phyloP scores from a whole-genome alignment of 2,888 invertebrate genomes.

The Leptinotarsa juncta region DNA sequence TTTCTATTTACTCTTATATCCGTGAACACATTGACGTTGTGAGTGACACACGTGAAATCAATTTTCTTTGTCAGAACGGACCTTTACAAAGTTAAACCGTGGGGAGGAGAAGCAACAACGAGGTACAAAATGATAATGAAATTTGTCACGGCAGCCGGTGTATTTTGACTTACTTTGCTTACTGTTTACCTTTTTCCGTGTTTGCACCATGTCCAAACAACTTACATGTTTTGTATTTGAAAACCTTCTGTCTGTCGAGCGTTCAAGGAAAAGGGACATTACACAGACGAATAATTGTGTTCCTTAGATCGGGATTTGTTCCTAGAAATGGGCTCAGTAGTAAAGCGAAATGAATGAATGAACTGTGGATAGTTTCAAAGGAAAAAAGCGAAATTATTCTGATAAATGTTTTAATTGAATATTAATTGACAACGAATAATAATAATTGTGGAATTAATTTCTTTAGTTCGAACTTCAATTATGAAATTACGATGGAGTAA shows the following conservation, averaged over 20 bases:
- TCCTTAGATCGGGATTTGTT: constrained; percentile 1
- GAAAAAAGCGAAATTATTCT: background rate
- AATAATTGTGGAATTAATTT: background rate
- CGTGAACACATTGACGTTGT: constrained; percentile 35
- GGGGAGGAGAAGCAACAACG: constrained; percentile 25
- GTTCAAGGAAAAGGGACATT: constrained; percentile 20
- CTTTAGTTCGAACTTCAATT: too few species aligned
- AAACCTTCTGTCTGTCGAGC: constrained; percentile 3
- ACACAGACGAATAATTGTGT: constrained; percentile 13
- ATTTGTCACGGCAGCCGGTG: constrained; percentile 35
- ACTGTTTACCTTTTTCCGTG: constrained; percentile 18
- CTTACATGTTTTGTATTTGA: constrained; percentile 26
- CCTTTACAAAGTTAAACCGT: constrained; percentile 29
- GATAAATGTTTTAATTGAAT: too few species aligned
- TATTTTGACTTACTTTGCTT: constrained; percentile 31
- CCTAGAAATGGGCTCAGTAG: constrained; percentile 7
- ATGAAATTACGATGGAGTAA: too few species aligned
- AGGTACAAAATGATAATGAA: constrained; percentile 33
- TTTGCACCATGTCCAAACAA: constrained; percentile 26
- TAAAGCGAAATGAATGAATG: background rate
- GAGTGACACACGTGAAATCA: constrained; percentile 48
- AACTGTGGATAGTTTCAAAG: background rate
- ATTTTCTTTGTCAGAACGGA: constrained; percentile 36
- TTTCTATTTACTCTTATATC: constrained; percentile 29
- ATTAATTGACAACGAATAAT: background rate